Conservation (phyloP, 2,113 vertebrate genomes). For the Electrona antarctica region DNA sequence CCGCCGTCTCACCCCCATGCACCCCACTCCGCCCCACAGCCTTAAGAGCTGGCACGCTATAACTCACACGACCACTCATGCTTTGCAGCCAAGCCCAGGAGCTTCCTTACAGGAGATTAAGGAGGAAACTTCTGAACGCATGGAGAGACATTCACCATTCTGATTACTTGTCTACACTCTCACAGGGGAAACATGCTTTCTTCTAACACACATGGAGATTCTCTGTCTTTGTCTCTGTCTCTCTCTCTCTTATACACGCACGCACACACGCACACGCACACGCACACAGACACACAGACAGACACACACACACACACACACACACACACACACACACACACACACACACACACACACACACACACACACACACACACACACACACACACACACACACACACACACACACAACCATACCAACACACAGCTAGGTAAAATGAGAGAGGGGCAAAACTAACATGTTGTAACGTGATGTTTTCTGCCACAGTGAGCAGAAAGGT, state of each 20-base stretch:
- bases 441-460: background rate
- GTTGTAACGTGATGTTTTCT: constrained; percentile 8
- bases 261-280: constrained; percentile 1
- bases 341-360: background rate
- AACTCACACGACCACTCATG: constrained; percentile 71
- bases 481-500: background rate
- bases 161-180: constrained; percentile 53
- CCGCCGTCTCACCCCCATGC: constrained; percentile 37
- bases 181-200: constrained; percentile 38
- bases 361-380: constrained; percentile 7
- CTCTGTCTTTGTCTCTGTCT: no score
- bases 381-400: constrained; percentile 1
- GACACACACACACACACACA: background rate
- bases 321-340: constrained; percentile 40
- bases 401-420: background rate
- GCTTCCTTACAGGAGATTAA: constrained; percentile 69
- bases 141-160: constrained; percentile 53
- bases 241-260: background rate
- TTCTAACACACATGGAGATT: background rate
- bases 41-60: constrained; percentile 54
- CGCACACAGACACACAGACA: background rate
- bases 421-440: background rate
- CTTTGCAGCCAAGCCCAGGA: constrained; percentile 63
- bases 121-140: constrained; percentile 58
- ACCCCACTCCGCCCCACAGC: constrained; percentile 31